Conservation (phyloP, 2,888 invertebrate species). For the Chloroclysta siterata region DNA sequence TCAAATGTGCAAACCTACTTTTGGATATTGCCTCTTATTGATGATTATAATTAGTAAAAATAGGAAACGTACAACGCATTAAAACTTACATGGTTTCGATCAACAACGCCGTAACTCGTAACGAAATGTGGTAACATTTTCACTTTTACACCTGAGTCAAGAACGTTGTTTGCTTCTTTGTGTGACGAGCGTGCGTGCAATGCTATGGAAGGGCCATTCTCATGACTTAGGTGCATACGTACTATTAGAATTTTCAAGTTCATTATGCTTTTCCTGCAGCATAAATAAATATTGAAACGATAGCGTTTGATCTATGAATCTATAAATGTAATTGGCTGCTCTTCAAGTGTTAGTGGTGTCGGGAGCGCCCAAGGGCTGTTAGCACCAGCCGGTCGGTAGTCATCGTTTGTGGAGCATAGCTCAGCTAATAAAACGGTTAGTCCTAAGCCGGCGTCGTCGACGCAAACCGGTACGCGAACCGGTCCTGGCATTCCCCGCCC, state of each 20-base stretch:
- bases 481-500: constrained; percentile 66
- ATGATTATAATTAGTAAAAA: background rate
- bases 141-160: constrained; percentile 76
- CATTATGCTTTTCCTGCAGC: background rate
- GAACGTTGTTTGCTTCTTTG: constrained; percentile 65
- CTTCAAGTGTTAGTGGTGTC: constrained; percentile 32
- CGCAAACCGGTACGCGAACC: constrained; percentile 81
- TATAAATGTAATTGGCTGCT: constrained; percentile 9
- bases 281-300: background rate
- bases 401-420: constrained; percentile 79
- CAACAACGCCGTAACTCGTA: constrained; percentile 54
- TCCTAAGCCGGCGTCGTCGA: constrained; percentile 73
- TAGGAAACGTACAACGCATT: background rate
- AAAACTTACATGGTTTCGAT: constrained; percentile 27
- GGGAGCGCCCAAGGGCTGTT: constrained; percentile 55
- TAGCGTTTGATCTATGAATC: constrained; percentile 16
- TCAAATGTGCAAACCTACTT: background rate
- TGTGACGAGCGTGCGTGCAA: constrained; percentile 37
- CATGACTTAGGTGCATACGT: constrained; percentile 21
- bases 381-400: constrained; percentile 55
- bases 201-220: constrained; percentile 32
- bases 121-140: constrained; percentile 62
- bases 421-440: constrained; percentile 83
- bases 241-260: constrained; percentile 26
- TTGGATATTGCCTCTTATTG: too few species aligned